These are phyloP conservation scores for Parazoanthus darwini DNA, from an alignment of 92 coral and sea anemone genomes.

Conservation along the genomic window DNA sequence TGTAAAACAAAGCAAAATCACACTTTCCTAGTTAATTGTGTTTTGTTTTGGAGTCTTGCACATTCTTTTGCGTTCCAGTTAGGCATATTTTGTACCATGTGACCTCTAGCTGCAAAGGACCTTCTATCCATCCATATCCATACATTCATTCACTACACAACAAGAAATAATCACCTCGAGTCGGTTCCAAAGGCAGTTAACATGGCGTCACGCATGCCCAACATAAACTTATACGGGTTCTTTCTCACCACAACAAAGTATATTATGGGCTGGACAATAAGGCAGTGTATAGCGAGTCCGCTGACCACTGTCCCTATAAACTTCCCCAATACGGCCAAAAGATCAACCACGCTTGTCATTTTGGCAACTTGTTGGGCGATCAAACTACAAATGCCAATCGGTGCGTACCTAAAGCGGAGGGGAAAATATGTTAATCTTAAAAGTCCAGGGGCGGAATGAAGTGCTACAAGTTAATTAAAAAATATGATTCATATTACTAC, in stretches of 20 bases:
- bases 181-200: constrained; percentile 90
- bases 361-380: constrained; percentile 77
- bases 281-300: constrained; percentile 62
- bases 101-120: too few species aligned
- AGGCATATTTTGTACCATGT: too few species aligned
- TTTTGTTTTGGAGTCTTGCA: too few species aligned
- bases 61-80: too few species aligned
- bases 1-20: too few species aligned
- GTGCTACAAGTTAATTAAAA: background rate
- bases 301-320: constrained; percentile 77
- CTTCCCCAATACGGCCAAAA: constrained; percentile 70
- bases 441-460: too few species aligned
- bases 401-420: constrained; percentile 68
- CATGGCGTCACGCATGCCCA: constrained; percentile 77
- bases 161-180: constrained; percentile 59
- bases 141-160: too few species aligned
- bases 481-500: background rate
- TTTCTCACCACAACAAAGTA: constrained; percentile 67
- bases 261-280: constrained; percentile 64
- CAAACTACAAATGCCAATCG: constrained; percentile 83
- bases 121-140: too few species aligned
- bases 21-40: too few species aligned
- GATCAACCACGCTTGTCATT: constrained; percentile 63
- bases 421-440: background rate
- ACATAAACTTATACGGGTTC: constrained; percentile 71